A percentile compares a stretch with the other conserved stretches of the same genome.
These are phyloP conservation scores for Bibio marci DNA, from an alignment of 2,888 invertebrate genomes.

Conservation along the genomic window DNA sequence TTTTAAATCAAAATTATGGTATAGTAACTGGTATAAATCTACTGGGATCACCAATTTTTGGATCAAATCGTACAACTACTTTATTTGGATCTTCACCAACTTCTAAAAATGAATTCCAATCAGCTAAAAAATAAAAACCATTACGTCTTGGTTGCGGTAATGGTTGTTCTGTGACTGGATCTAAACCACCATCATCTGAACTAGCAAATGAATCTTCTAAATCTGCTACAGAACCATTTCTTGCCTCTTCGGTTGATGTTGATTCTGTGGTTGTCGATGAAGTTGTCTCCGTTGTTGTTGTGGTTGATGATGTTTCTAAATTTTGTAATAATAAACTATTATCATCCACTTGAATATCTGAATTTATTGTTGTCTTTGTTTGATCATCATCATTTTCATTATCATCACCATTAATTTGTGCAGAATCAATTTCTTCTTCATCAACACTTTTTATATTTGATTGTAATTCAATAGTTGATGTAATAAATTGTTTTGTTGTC, in stretches of 20 bases:
- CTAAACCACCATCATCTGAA: conserved; percentile 37
- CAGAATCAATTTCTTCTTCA: conserved; percentile 4
- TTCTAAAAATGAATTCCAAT: conserved; percentile 75
- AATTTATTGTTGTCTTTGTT: no score
- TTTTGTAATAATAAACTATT: no score
- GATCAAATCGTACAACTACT: conserved; percentile 63
- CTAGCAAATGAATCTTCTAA: conserved; percentile 65
- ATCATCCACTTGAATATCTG: not conserved
- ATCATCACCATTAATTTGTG: not conserved
- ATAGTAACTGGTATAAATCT: conserved; percentile 58
- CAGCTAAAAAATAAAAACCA: conserved; percentile 69
- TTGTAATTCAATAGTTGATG: not conserved
- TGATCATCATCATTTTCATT: not conserved
- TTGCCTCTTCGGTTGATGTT: conserved; percentile 13
- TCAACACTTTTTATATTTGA: not conserved
- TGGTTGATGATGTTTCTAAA: no score
- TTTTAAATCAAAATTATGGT: conserved; percentile 37
- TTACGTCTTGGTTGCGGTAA: conserved; percentile 50
- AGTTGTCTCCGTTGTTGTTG: conserved; percentile 10
- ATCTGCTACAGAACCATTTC: conserved; percentile 30
- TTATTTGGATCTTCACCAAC: conserved; percentile 60
- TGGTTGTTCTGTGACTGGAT: conserved; percentile 38
- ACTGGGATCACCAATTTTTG: conserved; percentile 63
- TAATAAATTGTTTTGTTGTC: not conserved
- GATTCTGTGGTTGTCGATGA: conserved; percentile 22